Base-by-base conservation (phyloP, 2,113 vertebrate genomes). In the Rhinolophus sinicus region DNA sequence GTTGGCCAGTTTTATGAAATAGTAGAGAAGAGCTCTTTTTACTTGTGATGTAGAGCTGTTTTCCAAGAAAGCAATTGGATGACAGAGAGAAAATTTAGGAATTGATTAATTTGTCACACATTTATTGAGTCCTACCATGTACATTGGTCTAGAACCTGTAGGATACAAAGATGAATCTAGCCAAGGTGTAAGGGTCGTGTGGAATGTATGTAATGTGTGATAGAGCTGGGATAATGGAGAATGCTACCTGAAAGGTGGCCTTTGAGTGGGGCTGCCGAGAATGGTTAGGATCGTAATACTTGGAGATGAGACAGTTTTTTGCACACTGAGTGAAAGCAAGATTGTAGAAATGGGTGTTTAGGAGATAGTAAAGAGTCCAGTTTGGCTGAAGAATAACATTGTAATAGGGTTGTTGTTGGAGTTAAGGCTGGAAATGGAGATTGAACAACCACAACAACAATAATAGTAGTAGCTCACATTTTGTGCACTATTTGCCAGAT, bases 1-100 rank as follows among this genome's bases (percentile, higher is more conserved):
- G 18, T 54, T 95, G 35, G 26, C 44, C 26, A 94, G n/a, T 60
- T 95, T 97, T 93, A 94, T 69, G 54, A 96, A 84, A 77, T 60
- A 88, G 44, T 93, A 30, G 9, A 82, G 50, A 81, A 88, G 47
- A 88, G 19, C 1, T 81, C 72, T 96, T 93, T 93, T 87, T 82
- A 73, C 35, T 95, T 90, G 28, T 82, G 65, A 72, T 81, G 4
- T 81, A 44, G 52, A 93, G 30, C n/a, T 83, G 8, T 92, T 92
- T 80, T 90, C 72, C 40, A 73, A 77, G 62, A 93, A 35, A 88
- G 13, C 64, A 16, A 44, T 88, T 97, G 47, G 38, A 67, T 54
- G 50, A 85, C 38, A 85, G 67, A 52, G 33, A 75, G 52, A 62
- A 80, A 87, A 93, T 73, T 76, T 0, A 81, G 44, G 22, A 47